phyloP scores from a whole-genome alignment of 35 echinoderm and acorn worm genomes.

The Eucidaris tribuloides region DNA sequence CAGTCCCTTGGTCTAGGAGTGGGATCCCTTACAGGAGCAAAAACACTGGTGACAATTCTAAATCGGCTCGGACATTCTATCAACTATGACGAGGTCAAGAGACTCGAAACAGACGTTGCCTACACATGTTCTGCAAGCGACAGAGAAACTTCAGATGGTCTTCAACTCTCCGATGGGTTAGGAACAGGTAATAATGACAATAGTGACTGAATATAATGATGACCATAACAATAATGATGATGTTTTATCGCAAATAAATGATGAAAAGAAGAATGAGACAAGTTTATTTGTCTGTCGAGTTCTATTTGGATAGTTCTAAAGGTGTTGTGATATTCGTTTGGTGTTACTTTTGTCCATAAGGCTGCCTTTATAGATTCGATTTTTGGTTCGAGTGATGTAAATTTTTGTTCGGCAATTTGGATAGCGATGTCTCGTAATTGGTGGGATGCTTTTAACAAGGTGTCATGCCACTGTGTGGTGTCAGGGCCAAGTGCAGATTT shows the following conservation, averaged over 20 bases:
- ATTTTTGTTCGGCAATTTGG: no score
- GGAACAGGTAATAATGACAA: slow-evolving; percentile 55
- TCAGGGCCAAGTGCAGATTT: no score
- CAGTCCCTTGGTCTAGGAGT: slow-evolving; percentile 53
- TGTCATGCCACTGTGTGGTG: no score
- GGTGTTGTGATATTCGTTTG: no score
- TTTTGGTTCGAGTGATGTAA: no score
- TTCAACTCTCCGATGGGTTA: slow-evolving; percentile 27
- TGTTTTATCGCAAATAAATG: not conserved
- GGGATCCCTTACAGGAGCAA: slow-evolving; percentile 34
- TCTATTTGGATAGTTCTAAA: no score
- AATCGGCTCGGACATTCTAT: slow-evolving; percentile 56
- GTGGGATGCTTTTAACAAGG: no score
- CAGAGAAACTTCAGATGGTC: slow-evolving; percentile 56
- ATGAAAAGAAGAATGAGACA: not conserved
- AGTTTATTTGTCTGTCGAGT: not conserved
- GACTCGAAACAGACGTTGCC: slow-evolving; percentile 62
- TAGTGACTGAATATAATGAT: not conserved
- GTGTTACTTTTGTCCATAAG: no score
- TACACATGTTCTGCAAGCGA: slow-evolving; percentile 44
- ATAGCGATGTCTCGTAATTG: no score
- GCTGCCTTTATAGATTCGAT: no score
- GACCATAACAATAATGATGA: not conserved
- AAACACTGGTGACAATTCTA: slow-evolving; percentile 44
- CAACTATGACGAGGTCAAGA: slow-evolving; percentile 61